These are phyloP conservation scores for Pachymerium ferrugineum DNA, from an alignment of 2,888 invertebrate genomes.

Conservation along the genomic window DNA sequence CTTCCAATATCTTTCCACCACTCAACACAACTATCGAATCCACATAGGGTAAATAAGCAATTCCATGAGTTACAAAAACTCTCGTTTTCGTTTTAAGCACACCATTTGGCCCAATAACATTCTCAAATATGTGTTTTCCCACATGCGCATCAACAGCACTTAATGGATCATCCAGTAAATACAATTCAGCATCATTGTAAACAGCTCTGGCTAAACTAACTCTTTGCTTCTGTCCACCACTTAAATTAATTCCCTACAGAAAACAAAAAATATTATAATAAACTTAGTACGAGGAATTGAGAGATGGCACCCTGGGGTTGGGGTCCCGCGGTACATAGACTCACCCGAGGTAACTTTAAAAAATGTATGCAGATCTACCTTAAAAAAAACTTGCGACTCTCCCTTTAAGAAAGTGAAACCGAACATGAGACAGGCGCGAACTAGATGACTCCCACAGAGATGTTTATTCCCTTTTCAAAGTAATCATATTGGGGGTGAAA, in stretches of 20 bases:
- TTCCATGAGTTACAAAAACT: slow-evolving; percentile 89
- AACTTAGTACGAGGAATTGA: no score
- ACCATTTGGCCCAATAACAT: slow-evolving; percentile 52
- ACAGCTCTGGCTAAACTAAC: slow-evolving; percentile 49
- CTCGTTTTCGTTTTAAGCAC: slow-evolving; percentile 60
- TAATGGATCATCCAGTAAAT: slow-evolving; percentile 55
- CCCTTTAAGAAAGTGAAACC: not conserved
- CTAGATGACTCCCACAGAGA: no score
- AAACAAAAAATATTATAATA: not conserved
- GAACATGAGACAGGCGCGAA: no score
- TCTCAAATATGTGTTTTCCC: slow-evolving; percentile 53
- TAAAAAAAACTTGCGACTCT: not conserved
- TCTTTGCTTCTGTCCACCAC: slow-evolving; percentile 51
- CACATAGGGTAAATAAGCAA: slow-evolving; percentile 83
- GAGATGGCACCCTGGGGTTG: no score
- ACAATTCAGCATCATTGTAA: slow-evolving; percentile 49
- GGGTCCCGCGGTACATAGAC: no score
- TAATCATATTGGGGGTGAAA: no score
- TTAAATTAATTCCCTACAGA: slow-evolving; percentile 63
- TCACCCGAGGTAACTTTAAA: no score
- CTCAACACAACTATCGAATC: slow-evolving; percentile 85
- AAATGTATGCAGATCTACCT: no score
- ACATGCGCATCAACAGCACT: slow-evolving; percentile 50
- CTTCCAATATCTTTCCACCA: slow-evolving; percentile 79
- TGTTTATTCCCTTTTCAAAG: no score